Evolutionary conservation across 1,140 invertebrate species (phyloP).

Genomic region (Cephus cinctus): DNA sequence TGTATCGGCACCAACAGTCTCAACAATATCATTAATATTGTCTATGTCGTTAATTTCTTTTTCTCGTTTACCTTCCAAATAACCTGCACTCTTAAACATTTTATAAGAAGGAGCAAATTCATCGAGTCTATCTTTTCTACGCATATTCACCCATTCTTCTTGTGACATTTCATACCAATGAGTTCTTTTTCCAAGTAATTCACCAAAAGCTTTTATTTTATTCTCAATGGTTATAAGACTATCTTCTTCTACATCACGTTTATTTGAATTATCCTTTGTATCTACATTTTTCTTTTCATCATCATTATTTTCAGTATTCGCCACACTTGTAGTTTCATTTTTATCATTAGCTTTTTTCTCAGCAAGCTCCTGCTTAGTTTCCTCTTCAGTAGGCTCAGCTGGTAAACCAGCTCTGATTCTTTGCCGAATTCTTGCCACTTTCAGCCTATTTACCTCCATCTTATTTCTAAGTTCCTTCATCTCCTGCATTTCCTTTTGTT

Average conservation of each 20-base stretch:
- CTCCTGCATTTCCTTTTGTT: slow-evolving; percentile 66
- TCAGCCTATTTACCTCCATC: slow-evolving; percentile 71
- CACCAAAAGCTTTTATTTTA: slow-evolving; percentile 46
- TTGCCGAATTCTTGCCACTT: slow-evolving; percentile 76
- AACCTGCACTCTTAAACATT: slow-evolving; percentile 32
- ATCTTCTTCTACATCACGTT: slow-evolving; percentile 20
- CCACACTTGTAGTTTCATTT: not conserved
- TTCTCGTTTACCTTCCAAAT: slow-evolving; percentile 12
- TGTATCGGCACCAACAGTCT: not conserved
- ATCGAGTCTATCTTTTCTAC: slow-evolving; percentile 63
- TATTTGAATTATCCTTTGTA: no score
- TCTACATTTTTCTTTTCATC: slow-evolving; percentile 56
- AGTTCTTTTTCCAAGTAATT: slow-evolving; percentile 43
- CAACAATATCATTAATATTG: not conserved
- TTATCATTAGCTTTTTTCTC: slow-evolving; percentile 37
- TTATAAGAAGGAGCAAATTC: slow-evolving; percentile 68
- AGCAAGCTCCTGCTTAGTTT: slow-evolving; percentile 51
- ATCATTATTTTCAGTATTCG: slow-evolving; percentile 30
- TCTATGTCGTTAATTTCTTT: slow-evolving; percentile 10
- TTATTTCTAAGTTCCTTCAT: slow-evolving; percentile 66
- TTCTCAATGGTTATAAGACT: slow-evolving; percentile 30
- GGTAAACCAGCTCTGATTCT: slow-evolving; percentile 74
- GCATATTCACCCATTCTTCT: slow-evolving; percentile 77
- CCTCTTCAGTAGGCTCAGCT: slow-evolving; percentile 57
- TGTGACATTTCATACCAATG: slow-evolving; percentile 64